Evolutionary conservation across 2,113 vertebrate species (phyloP), one percentile per base, ranked within the genome.

Genomic region (Semicossyphus pulcher): DNA sequence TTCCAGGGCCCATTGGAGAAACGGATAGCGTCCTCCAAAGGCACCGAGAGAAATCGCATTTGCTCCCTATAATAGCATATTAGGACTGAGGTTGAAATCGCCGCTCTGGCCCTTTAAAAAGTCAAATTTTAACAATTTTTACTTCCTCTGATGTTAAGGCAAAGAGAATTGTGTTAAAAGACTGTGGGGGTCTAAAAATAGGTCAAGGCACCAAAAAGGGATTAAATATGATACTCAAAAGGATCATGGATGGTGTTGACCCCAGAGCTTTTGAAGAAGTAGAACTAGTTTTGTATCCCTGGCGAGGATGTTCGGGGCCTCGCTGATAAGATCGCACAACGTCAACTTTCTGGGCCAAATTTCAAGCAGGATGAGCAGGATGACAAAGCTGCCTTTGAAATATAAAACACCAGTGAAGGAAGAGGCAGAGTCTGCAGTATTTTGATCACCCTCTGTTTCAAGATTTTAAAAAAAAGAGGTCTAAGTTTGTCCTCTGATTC

Each of bases 321-420:
- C 16, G 36, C 86, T 88, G 95, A 96, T 95, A 95, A 94, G 91
- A 96, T 95, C 92, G 48, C 87, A 81, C 70, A 80, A 88, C 76
- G 75, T 92, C 88, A 85, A 86, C 90, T 76, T 74, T 93, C 93
- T 89, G 86, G 80, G 94, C 91, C 93, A 89, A 42, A 86, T 95
- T 95, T 97, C 95, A 95, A 93, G 90, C 85, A 89, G 86, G 88
- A 91, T 91, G 93, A 92, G 78, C 76, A 82, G 65, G 14, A 62
- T 91, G 87, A 97, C 95, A 97, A 97, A 95, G 95, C 91, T 82
- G 78, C 91, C 91, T 94, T 96, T 93, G 88, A 93, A 94, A 86
- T 86, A 94, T 70, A 88, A n/a, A 92, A 86, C 66, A 62, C 60
- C 67, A 72, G 68, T 48, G 36, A 73, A 18, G 34, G 83, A 93